phyloP scores from a whole-genome alignment of 2,113 vertebrate genomes.

The Perca flavescens region DNA sequence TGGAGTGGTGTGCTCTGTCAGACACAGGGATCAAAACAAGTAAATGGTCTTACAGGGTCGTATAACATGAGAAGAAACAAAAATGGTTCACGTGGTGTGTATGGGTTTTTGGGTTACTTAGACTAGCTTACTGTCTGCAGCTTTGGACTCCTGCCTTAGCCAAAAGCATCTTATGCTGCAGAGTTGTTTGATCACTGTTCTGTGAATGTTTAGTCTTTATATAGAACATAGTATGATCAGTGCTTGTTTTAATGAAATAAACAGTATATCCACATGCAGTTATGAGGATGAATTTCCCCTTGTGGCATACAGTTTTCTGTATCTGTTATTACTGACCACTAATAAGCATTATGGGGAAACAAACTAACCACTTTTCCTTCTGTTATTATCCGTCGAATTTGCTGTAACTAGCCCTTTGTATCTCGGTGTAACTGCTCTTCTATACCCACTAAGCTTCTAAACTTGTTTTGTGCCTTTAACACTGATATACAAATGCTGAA shows the following conservation, averaged over 20 bases:
- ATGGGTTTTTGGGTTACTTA: neutral
- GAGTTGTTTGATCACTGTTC: neutral
- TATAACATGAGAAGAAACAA: neutral
- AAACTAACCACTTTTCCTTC: no score
- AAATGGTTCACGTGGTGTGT: neutral
- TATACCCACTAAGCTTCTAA: neutral
- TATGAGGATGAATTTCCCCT: neutral
- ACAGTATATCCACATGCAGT: neutral
- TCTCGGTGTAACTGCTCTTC: neutral
- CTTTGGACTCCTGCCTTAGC: neutral
- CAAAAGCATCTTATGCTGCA: conserved; percentile 36
- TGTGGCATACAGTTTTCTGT: no score
- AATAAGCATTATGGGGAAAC: no score
- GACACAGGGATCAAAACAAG: conserved; percentile 60
- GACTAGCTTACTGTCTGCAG: neutral
- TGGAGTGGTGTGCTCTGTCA: conserved; percentile 88
- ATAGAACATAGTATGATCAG: neutral
- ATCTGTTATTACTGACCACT: no score
- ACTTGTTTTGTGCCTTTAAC: neutral
- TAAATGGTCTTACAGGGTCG: neutral
- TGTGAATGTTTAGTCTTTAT: neutral
- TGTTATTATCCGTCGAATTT: neutral
- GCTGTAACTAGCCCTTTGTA: neutral
- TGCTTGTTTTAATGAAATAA: neutral
- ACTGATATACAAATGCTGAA: neutral